Evolutionary conservation across 2,113 vertebrate genomes (phyloP).

Genomic region (Syrrhaptes paradoxus): DNA sequence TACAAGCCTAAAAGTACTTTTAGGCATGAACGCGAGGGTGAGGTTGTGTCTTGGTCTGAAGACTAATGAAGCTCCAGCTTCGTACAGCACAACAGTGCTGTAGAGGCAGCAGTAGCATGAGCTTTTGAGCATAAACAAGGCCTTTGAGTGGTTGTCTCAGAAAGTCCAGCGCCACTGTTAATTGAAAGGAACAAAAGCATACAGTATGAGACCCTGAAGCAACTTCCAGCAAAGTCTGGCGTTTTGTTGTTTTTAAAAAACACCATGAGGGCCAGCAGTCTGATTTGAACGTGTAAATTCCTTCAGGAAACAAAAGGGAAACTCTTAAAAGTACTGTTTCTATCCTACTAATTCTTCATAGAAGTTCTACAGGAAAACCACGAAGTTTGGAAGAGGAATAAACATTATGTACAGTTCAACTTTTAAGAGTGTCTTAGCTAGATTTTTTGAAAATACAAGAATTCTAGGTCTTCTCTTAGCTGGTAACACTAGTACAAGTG

Average conservation of each 20-base stretch:
- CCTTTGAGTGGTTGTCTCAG: background rate
- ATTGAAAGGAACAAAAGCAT: constrained; percentile 20
- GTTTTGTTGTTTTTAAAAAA: background rate
- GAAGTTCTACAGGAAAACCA: background rate
- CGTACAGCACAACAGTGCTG: accelerated
- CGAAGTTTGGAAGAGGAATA: background rate
- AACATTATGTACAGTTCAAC: background rate
- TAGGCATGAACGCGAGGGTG: background rate
- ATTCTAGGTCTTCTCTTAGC: background rate
- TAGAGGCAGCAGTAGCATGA: background rate
- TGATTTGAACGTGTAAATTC: background rate
- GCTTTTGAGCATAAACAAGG: background rate
- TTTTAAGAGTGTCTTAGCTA: background rate
- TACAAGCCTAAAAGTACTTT: accelerated
- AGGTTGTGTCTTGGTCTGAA: accelerated
- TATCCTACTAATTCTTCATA: background rate
- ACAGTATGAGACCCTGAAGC: background rate
- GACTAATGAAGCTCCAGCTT: background rate
- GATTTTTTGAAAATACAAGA: background rate
- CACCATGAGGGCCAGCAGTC: background rate
- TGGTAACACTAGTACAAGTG: background rate
- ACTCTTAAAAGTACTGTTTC: background rate
- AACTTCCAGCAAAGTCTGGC: background rate
- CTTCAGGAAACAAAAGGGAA: background rate
- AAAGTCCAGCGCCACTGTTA: background rate